phyloP scores from a whole-genome alignment of 1,140 invertebrate genomes.

The Sinella curviseta region DNA sequence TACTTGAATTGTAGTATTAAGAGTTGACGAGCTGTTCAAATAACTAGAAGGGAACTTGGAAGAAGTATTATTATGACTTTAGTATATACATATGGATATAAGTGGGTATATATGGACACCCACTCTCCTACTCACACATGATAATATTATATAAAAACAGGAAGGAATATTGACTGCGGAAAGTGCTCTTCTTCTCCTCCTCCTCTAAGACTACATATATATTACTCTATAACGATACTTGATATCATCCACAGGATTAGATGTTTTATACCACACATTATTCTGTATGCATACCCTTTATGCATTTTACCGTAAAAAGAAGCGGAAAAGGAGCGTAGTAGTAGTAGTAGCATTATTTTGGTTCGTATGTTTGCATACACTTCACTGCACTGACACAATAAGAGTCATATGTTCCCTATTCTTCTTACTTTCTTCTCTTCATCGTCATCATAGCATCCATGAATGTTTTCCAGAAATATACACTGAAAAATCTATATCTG shows the following conservation, averaged over 20 bases:
- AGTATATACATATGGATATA: too few relatives aligned
- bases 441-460: neutral
- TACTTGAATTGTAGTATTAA: neutral
- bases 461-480: neutral
- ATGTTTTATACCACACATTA: neutral
- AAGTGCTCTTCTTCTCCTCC: neutral
- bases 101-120: too few relatives aligned
- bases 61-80: neutral
- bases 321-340: too few relatives aligned
- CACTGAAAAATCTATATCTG: too few relatives aligned
- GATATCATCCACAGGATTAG: constrained; percentile 4
- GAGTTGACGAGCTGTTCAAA: constrained; percentile 26
- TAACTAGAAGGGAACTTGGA: constrained; percentile 7
- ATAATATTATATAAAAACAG: neutral
- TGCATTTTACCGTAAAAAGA: neutral
- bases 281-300: neutral
- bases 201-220: too few relatives aligned
- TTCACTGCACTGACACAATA: constrained; percentile 5
- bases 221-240: neutral
- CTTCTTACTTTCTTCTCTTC: neutral
- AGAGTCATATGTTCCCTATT: constrained; percentile 15
- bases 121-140: too few relatives aligned
- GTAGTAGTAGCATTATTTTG: too few relatives aligned
- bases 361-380: neutral
- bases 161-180: neutral